These are phyloP conservation scores for Helicorthomorpha holstii DNA, from an alignment of 1,140 invertebrate species.

Conservation along the genomic window DNA sequence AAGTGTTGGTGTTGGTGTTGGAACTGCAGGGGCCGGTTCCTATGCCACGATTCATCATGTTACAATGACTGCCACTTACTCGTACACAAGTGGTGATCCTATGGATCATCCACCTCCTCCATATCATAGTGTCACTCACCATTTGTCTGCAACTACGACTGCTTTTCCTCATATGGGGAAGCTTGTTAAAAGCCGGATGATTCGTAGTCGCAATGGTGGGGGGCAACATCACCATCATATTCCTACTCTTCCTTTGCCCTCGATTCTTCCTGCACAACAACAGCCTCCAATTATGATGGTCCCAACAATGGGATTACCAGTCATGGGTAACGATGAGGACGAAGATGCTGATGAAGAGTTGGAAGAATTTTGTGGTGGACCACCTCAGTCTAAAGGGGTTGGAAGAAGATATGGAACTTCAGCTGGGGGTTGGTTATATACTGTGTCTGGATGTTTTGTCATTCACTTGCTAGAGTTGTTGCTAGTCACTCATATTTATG, in stretches of 20 bases:
- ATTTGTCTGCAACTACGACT: conserved; percentile 9
- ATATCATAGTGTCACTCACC: conserved; percentile 14
- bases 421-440: background rate
- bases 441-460: background rate
- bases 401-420: background rate
- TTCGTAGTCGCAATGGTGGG: conserved; percentile 8
- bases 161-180: background rate
- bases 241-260: conserved; percentile 12
- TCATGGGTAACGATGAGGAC: background rate
- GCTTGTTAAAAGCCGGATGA: background rate
- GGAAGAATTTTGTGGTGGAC: background rate
- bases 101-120: conserved; percentile 12
- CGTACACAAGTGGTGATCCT: background rate
- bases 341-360: background rate
- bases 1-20: conserved; percentile 1
- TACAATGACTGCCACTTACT: conserved; percentile 5
- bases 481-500: too few species aligned
- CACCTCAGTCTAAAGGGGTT: background rate
- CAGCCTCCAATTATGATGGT: conserved; percentile 6
- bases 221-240: conserved; percentile 5
- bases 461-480: too few species aligned
- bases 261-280: conserved; percentile 13
- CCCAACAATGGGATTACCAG: conserved; percentile 7
- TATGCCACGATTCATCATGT: conserved; percentile 7
- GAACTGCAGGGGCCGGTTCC: background rate